Conservation (phyloP, 2,888 invertebrate genomes). For the Achlya flavicornis region DNA sequence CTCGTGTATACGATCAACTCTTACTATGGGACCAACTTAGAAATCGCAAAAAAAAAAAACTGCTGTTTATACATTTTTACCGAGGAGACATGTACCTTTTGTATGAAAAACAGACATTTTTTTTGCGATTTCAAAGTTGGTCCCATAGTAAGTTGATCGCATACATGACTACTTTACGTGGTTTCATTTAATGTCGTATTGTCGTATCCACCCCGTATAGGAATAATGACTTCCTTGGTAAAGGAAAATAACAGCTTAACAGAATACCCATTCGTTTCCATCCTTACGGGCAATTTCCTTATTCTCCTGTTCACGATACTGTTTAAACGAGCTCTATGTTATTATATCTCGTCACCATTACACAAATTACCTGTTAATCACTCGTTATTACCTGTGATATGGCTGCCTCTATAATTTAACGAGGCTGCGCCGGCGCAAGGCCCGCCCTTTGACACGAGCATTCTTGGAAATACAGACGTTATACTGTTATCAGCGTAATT, state of each 20-base stretch:
- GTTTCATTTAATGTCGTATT: too few species aligned
- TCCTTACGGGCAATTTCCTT: neutral
- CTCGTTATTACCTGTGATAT: conserved; percentile 38
- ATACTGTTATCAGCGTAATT: conserved; percentile 24
- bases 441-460: conserved; percentile 47
- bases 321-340: conserved; percentile 5
- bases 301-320: neutral
- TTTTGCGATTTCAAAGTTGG: too few species aligned
- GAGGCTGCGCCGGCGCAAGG: conserved; percentile 33
- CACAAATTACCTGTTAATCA: conserved; percentile 43
- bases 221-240: neutral
- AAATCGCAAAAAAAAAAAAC: too few species aligned
- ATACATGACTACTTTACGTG: too few species aligned
- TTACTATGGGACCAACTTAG: too few species aligned
- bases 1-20: too few species aligned
- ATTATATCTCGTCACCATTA: conserved; percentile 24
- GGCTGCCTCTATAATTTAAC: conserved; percentile 33
- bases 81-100: too few species aligned
- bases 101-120: too few species aligned
- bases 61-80: too few species aligned
- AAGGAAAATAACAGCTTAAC: neutral
- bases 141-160: too few species aligned
- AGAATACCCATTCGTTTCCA: neutral
- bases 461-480: conserved; percentile 32
- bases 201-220: too few species aligned